phyloP scores from a whole-genome alignment of 2,888 invertebrate genomes.

The Allygus modestus region DNA sequence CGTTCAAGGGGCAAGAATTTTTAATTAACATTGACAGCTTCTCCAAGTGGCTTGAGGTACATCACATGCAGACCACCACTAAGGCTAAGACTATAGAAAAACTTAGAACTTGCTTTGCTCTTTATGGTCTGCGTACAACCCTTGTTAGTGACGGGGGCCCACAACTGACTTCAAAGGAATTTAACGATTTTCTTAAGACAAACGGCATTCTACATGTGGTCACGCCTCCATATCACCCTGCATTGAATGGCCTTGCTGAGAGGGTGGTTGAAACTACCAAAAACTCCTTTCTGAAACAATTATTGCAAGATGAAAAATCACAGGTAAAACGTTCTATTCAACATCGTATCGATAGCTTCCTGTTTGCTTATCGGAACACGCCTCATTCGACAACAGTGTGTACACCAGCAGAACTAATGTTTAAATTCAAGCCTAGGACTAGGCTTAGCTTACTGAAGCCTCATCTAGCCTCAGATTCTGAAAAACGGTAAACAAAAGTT shows the following conservation, averaged over 20 bases:
- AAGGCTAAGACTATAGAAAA: conserved; percentile 29
- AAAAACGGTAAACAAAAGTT: neutral
- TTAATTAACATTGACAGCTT: conserved; percentile 61
- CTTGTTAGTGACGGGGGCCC: conserved; percentile 46
- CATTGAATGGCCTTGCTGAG: conserved; percentile 71
- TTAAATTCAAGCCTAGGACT: conserved; percentile 14
- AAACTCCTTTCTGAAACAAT: conserved; percentile 66
- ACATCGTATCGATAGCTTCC: conserved; percentile 66
- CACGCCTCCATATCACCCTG: conserved; percentile 67
- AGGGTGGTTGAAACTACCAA: conserved; percentile 69
- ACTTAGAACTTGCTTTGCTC: conserved; percentile 29
- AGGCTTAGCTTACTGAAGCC: neutral
- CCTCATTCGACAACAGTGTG: conserved; percentile 69
- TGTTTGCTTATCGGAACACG: conserved; percentile 67
- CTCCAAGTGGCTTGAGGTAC: conserved; percentile 65
- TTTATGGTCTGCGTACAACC: conserved; percentile 9
- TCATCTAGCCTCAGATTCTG: neutral
- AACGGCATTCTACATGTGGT: conserved; percentile 44
- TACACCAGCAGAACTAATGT: conserved; percentile 63
- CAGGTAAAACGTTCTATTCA: conserved; percentile 65
- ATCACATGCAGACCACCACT: conserved; percentile 13
- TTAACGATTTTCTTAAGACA: conserved; percentile 42
- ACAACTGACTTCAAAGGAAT: conserved; percentile 34
- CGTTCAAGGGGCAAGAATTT: conserved; percentile 43
- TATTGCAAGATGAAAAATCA: conserved; percentile 9